These are phyloP conservation scores for Dinoponera quadriceps DNA, from an alignment of 1,140 invertebrate genomes.

Conservation along the genomic window DNA sequence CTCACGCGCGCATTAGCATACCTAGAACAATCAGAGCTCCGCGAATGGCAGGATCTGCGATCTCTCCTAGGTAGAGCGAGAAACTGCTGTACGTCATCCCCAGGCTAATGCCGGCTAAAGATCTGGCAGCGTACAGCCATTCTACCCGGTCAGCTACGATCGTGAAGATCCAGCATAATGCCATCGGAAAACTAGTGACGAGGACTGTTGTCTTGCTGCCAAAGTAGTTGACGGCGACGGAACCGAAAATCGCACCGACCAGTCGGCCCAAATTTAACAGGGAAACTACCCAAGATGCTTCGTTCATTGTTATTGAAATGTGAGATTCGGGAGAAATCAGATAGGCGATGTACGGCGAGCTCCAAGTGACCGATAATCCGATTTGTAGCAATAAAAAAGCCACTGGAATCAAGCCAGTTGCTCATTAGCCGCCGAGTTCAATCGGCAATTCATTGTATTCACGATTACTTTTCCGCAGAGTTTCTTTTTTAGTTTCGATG, in stretches of 20 bases:
- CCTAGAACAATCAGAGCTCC: slow-evolving; percentile 88
- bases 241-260: slow-evolving; percentile 81
- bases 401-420: slow-evolving; percentile 54
- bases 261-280: slow-evolving; percentile 86
- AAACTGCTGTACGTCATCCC: slow-evolving; percentile 89
- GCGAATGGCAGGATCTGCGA: slow-evolving; percentile 88
- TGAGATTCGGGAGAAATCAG: slow-evolving; percentile 84
- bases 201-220: slow-evolving; percentile 90
- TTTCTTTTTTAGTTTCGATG: not conserved
- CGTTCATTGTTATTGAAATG: slow-evolving; percentile 86
- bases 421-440: too few species aligned
- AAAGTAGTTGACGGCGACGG: slow-evolving; percentile 83
- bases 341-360: slow-evolving; percentile 86
- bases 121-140: slow-evolving; percentile 86
- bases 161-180: slow-evolving; percentile 88
- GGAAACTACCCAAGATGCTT: slow-evolving; percentile 89
- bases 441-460: not conserved
- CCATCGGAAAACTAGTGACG: slow-evolving; percentile 87
- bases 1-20: slow-evolving; percentile 84
- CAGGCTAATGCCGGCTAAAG: slow-evolving; percentile 88
- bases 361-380: slow-evolving; percentile 82
- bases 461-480: not conserved
- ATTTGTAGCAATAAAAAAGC: slow-evolving; percentile 62
- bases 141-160: slow-evolving; percentile 85
- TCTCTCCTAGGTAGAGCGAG: slow-evolving; percentile 90